Percentiles rank a stretch among this genome's conserved stretches.
These are phyloP conservation scores for Malurus melanocephalus DNA, from an alignment of 2,113 vertebrate species.

Conservation along the genomic window DNA sequence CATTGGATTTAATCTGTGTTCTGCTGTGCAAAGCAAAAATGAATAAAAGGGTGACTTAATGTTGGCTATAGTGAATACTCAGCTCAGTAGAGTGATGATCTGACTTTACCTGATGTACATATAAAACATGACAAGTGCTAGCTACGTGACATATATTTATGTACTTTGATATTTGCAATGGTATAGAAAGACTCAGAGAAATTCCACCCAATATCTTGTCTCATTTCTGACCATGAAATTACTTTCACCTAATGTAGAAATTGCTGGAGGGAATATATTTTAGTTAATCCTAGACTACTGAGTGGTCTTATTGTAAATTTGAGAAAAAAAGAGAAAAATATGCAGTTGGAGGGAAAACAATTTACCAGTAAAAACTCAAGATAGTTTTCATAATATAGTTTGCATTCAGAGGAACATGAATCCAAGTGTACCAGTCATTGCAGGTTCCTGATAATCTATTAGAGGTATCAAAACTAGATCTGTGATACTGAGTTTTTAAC, in stretches of 20 bases:
- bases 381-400: neutral
- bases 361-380: neutral
- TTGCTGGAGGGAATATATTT: neutral
- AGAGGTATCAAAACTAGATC: neutral
- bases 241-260: neutral
- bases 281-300: neutral
- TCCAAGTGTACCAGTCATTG: neutral
- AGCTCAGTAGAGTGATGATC: neutral
- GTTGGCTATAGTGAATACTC: neutral
- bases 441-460: neutral
- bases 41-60: neutral
- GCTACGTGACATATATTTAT: neutral
- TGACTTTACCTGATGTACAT: neutral
- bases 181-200: neutral
- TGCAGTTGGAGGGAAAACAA: neutral
- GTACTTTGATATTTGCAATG: neutral
- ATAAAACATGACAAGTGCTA: neutral
- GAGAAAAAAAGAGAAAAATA: neutral
- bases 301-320: neutral
- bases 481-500: neutral
- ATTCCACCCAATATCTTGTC: neutral
- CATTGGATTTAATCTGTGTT: neutral
- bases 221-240: neutral
- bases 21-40: neutral
- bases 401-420: neutral